A percentile compares a stretch with the other conserved stretches of the same genome.
phyloP scores from a whole-genome alignment of 2,797 vertebrate genomes.

The Malurus leucopterus region DNA sequence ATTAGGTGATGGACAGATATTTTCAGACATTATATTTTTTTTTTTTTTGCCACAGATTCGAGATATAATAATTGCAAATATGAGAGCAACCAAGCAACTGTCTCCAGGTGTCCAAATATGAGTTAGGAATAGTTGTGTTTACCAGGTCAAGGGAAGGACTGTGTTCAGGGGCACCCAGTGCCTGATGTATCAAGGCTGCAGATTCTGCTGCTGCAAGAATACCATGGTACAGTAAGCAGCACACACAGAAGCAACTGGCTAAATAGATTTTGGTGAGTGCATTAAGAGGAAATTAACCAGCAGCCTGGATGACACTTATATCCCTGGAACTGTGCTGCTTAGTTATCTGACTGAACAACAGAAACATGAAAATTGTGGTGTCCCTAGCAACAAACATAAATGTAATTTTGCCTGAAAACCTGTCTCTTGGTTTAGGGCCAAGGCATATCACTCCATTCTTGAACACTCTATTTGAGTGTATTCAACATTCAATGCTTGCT shows the following conservation, averaged over 20 bases:
- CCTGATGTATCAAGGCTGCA: neutral
- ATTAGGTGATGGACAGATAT: neutral
- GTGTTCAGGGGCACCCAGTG: neutral
- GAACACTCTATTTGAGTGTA: neutral
- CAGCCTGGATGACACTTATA: neutral
- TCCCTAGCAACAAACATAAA: neutral
- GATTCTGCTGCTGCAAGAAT: neutral
- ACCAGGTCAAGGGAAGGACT: neutral
- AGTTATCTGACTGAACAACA: neutral
- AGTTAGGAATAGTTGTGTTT: neutral
- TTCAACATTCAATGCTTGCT: neutral
- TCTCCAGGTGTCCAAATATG: neutral
- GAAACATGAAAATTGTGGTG: neutral
- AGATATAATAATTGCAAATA: neutral
- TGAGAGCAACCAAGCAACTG: neutral
- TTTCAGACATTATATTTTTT: neutral
- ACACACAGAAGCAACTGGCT: neutral
- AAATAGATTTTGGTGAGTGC: neutral
- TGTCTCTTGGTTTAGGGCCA: neutral
- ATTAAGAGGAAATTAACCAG: neutral
- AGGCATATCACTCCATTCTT: neutral
- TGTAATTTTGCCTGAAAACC: neutral
- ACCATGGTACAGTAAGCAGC: neutral
- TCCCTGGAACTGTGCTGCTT: neutral
- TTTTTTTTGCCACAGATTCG: rapidly evolving